Conservation (phyloP, 1,140 invertebrate species). For the Triops longicaudatus region DNA sequence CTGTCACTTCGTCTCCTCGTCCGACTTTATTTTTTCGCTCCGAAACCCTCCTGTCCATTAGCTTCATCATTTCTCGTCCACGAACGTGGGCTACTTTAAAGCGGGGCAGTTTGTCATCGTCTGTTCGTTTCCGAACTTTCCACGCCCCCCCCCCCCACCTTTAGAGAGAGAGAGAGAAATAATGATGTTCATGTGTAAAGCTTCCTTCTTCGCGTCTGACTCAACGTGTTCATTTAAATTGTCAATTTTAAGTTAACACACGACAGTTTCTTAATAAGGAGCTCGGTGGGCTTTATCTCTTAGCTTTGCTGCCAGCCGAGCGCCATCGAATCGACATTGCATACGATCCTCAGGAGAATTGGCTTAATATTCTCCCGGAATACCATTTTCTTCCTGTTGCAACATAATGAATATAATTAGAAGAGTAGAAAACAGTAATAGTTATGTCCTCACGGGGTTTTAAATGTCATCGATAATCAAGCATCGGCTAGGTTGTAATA, state of each 20-base stretch:
- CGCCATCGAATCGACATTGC: neutral
- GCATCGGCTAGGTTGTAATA: too few species aligned
- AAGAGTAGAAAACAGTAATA: too few species aligned
- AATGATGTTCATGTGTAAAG: too few species aligned
- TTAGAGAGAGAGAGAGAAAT: too few species aligned
- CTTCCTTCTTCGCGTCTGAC: neutral
- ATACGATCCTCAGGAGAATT: too few species aligned
- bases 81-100: neutral
- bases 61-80: neutral
- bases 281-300: neutral
- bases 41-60: neutral
- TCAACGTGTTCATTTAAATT: neutral
- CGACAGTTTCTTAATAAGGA: neutral
- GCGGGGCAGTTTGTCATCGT: neutral
- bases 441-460: too few species aligned
- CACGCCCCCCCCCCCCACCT: neutral
- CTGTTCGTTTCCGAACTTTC: neutral
- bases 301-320: neutral
- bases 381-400: too few species aligned
- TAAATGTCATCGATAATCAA: too few species aligned
- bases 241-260: neutral
- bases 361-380: too few species aligned
- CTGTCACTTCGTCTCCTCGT: neutral
- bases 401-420: too few species aligned
- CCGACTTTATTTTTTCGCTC: neutral